Conservation (phyloP, 2,113 vertebrate genomes). For the Hemicordylus capensis region DNA sequence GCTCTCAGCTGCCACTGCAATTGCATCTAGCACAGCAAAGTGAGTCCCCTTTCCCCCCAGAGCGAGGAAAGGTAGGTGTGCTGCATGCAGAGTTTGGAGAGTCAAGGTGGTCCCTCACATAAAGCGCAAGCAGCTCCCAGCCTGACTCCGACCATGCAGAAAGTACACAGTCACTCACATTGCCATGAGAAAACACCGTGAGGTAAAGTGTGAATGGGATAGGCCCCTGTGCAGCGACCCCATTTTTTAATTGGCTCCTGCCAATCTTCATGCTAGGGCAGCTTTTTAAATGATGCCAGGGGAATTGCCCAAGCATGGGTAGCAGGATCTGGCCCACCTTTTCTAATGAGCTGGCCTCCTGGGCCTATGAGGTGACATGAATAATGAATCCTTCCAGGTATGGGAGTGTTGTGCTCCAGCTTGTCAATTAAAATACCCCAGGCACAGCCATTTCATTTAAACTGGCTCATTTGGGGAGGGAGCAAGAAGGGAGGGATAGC, state of each 20-base stretch:
- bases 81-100: background rate
- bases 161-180: background rate
- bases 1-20: background rate
- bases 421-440: conserved; percentile 6
- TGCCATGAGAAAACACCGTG: background rate
- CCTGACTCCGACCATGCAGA: background rate
- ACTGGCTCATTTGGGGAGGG: background rate
- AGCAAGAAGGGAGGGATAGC: background rate
- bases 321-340: conserved; percentile 3
- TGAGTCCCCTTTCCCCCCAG: too few relatives aligned
- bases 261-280: fast-evolving
- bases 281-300: background rate
- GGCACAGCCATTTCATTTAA: conserved; percentile 7
- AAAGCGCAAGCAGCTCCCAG: background rate
- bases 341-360: background rate
- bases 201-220: background rate
- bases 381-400: background rate
- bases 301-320: background rate
- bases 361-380: conserved; percentile 24
- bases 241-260: background rate
- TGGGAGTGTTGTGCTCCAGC: background rate
- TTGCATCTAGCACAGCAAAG: background rate
- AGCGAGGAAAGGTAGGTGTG: background rate
- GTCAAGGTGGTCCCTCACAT: background rate
- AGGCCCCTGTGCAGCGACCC: fast-evolving